Conservation (phyloP, 1,140 invertebrate species). For the Conus ventricosus region DNA sequence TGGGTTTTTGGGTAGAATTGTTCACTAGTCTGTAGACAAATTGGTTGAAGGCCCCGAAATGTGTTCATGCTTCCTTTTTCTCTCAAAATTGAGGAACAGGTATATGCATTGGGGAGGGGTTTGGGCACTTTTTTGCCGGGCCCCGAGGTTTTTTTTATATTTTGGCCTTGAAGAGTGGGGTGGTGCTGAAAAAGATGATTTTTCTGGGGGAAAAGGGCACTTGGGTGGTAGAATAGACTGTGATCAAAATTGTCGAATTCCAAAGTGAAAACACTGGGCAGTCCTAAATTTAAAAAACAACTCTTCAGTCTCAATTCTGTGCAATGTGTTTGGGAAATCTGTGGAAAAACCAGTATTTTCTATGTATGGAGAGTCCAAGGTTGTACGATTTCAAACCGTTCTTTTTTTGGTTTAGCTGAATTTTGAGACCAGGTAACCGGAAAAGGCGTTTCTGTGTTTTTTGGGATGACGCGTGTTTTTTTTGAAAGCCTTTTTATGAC, state of each 20-base stretch:
- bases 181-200: background rate
- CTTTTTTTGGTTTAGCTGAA: background rate
- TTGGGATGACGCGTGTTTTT: too few species aligned
- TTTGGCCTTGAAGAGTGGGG: background rate
- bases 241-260: slow-evolving; percentile 1
- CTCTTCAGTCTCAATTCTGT: background rate
- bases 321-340: background rate
- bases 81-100: background rate
- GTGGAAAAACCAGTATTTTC: background rate
- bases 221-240: background rate
- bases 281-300: background rate
- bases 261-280: background rate
- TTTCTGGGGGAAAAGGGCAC: background rate
- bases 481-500: background rate
- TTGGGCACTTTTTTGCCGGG: background rate
- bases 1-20: background rate
- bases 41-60: background rate
- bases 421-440: background rate
- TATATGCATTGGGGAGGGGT: background rate
- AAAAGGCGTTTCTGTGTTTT: background rate
- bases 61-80: background rate
- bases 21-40: background rate
- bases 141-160: background rate
- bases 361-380: background rate
- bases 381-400: background rate